Evolutionary conservation across 37 sponge, comb jelly and placozoan genomes (phyloP).

Genomic region (Petrosia ficiformis): DNA sequence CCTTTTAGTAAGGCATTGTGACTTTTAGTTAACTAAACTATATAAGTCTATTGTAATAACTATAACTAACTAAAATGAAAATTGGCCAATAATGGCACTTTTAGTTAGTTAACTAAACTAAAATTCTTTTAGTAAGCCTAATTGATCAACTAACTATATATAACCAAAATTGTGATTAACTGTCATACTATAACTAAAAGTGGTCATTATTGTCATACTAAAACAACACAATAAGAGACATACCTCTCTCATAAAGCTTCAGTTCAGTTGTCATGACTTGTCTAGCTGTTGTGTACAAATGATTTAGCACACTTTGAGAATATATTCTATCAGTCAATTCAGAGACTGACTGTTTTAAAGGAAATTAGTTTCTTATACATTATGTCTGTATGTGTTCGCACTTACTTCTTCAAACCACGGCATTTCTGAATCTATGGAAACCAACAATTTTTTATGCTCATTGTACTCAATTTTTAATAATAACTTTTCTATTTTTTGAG

Average conservation of each 20-base stretch:
- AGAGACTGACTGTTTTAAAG: not conserved
- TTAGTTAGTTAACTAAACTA: too few relatives aligned
- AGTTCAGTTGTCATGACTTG: slow-evolving; percentile 55
- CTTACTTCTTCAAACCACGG: slow-evolving; percentile 49
- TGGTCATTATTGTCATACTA: too few relatives aligned
- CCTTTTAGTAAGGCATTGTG: too few relatives aligned
- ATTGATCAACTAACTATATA: not conserved
- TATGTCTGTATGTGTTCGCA: slow-evolving; percentile 2
- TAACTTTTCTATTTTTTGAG: not conserved
- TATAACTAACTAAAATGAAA: too few relatives aligned
- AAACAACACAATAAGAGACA: too few relatives aligned
- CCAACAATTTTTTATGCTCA: slow-evolving; percentile 29
- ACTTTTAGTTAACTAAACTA: too few relatives aligned
- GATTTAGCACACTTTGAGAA: slow-evolving; percentile 16
- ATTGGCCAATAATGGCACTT: too few relatives aligned
- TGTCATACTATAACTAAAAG: too few relatives aligned
- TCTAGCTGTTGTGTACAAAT: slow-evolving; percentile 23
- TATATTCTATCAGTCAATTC: not conserved
- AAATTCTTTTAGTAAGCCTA: too few relatives aligned
- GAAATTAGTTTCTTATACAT: too few relatives aligned
- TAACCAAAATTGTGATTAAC: too few relatives aligned
- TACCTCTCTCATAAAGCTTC: slow-evolving; percentile 63
- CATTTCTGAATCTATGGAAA: slow-evolving; percentile 9
- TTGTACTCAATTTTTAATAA: slow-evolving; percentile 1
- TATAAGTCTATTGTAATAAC: too few relatives aligned